Conservation (phyloP, 2,113 vertebrate species). For the Oreotragus oreotragus region DNA sequence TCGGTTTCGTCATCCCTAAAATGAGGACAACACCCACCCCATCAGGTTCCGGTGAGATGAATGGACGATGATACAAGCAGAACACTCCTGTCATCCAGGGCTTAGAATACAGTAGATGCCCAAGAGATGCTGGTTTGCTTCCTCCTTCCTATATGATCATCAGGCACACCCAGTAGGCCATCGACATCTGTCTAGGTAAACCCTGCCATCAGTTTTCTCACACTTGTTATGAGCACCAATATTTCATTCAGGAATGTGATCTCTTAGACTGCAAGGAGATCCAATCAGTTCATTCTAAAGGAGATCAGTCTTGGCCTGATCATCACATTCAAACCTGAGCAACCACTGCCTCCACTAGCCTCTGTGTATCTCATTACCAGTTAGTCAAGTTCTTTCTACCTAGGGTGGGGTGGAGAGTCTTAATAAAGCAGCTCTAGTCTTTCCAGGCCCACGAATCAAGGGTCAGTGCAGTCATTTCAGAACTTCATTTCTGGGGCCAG, state of each 20-base stretch:
- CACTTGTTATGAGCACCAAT: too few relatives aligned
- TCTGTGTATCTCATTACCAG: not conserved
- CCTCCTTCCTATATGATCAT: not conserved
- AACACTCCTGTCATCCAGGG: not conserved
- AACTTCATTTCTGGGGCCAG: not conserved
- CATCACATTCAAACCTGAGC: not conserved
- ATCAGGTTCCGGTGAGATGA: not conserved
- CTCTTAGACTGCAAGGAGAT: too few relatives aligned
- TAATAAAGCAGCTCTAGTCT: not conserved
- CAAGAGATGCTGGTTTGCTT: not conserved
- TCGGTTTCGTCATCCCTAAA: not conserved
- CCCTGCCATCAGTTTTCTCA: not conserved
- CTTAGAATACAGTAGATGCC: not conserved
- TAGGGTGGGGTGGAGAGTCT: too few relatives aligned
- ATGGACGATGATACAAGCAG: not conserved
- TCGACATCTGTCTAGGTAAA: not conserved
- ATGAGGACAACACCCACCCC: not conserved
- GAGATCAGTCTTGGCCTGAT: too few relatives aligned
- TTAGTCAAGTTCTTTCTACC: too few relatives aligned
- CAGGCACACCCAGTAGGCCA: not conserved
- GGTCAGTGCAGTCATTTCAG: too few relatives aligned
- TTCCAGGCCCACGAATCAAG: not conserved
- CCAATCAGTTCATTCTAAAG: too few relatives aligned
- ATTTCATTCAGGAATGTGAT: too few relatives aligned
- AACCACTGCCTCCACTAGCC: too few relatives aligned